Evolutionary conservation across 2,113 vertebrate genomes (phyloP), one percentile per base, ranked within the genome.

Genomic region (Muntiacus muntjak): DNA sequence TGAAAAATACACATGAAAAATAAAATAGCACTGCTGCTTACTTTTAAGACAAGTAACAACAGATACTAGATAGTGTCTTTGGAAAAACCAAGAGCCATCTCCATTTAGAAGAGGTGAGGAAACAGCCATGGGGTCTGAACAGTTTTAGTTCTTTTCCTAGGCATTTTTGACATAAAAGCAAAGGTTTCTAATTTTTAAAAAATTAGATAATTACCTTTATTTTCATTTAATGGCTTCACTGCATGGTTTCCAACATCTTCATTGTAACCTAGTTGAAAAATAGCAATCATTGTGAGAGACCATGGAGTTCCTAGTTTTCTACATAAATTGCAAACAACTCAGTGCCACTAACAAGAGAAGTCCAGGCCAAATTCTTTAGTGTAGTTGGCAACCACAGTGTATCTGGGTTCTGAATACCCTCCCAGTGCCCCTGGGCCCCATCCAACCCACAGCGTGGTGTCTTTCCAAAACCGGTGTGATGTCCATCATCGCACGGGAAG

Each of bases 161-260:
- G 8, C 12, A 17, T 71, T 40, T 85, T 81, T 93, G 91, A 43
- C 5, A 84, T 45, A 26, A 55, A 55, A 40, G 26, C 67, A 50
- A 88, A 94, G 33, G 2, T 88, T 85, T 92, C 64, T 93, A 74
- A 79, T 85, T 26, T 67, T 25, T 30, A 3, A 14, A 52, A 95
- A 90, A 84, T 26, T 91, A 57, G 79, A 81, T 33, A 92, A 30
- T 98, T 98, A 99, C 99, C 99, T 99, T 98, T 98, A 95, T 96
- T 99, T n/a, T 99, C 98, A 97, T 98, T 98, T 95, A 98, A 28
- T 94, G 98, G 58, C 96, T 98, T 99, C 95, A 98, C 78, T 58
- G 93, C 94, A 74, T 99, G 98, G 71, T 99, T 99, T 98, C 98
- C 98, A 95, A 79, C 96, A 57, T 99, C 98, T 96, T 99, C 99